A percentile compares a stretch with the other conserved stretches of the same genome.
Conservation (phyloP, 2,888 invertebrate species). For the Danaus chrysippus region DNA sequence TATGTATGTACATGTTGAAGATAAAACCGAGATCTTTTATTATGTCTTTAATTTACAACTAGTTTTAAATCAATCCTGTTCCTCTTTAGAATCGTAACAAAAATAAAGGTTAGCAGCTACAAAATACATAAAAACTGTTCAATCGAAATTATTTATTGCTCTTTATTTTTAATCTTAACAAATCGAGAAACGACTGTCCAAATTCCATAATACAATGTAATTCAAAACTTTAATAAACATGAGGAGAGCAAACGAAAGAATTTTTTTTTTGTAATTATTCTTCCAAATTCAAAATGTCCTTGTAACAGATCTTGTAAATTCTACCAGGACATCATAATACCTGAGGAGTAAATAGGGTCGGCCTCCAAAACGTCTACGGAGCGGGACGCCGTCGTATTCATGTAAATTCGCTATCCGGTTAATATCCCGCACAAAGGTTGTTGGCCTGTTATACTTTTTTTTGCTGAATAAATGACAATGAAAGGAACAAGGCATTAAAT, state of each 20-base stretch:
- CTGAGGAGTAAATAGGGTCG: slow-evolving; percentile 33
- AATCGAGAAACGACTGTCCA: no score
- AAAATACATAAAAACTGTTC: no score
- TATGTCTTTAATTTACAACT: slow-evolving; percentile 35
- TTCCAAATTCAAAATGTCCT: slow-evolving; percentile 46
- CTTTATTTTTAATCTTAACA: no score
- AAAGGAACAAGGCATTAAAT: slow-evolving; percentile 14
- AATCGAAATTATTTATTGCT: no score
- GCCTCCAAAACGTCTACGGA: slow-evolving; percentile 27
- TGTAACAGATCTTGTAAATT: slow-evolving; percentile 66
- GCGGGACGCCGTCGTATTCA: slow-evolving; percentile 25
- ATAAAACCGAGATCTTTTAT: background rate
- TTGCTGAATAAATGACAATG: background rate
- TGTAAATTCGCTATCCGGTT: slow-evolving; percentile 11
- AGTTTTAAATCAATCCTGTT: no score
- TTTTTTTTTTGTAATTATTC: background rate
- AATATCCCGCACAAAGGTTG: slow-evolving; percentile 12
- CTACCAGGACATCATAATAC: slow-evolving; percentile 57
- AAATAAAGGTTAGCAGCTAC: no score
- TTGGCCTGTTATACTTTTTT: slow-evolving; percentile 5
- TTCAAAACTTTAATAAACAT: no score
- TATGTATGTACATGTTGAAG: background rate
- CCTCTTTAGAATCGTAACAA: no score
- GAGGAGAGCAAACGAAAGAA: background rate
- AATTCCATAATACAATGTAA: no score